These are phyloP conservation scores for Atrina japonica DNA, from an alignment of 2,888 invertebrate genomes.

Conservation along the genomic window DNA sequence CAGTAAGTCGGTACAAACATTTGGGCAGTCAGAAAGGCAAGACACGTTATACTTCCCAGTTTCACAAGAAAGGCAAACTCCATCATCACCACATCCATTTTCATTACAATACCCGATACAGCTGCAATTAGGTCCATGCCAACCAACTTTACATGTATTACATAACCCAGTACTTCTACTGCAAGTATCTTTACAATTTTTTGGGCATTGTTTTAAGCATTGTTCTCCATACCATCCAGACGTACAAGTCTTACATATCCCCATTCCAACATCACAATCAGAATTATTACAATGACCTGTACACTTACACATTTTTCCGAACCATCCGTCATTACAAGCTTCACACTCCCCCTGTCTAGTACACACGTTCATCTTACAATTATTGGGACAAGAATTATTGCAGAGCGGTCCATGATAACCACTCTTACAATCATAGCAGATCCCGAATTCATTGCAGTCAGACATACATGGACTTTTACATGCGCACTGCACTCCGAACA, in stretches of 20 bases:
- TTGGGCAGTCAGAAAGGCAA: neutral
- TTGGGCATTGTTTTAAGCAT: conserved; percentile 50
- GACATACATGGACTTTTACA: too few relatives aligned
- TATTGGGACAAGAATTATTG: too few relatives aligned
- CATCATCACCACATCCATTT: neutral
- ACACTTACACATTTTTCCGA: conserved; percentile 53
- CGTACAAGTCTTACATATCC: conserved; percentile 52
- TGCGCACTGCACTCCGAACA: conserved; percentile 51
- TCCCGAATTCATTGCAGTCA: too few relatives aligned
- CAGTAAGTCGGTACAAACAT: neutral
- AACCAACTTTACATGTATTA: conserved; percentile 40
- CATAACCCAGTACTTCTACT: conserved; percentile 37
- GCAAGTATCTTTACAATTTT: conserved; percentile 45
- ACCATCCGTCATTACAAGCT: conserved; percentile 45
- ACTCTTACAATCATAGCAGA: too few relatives aligned
- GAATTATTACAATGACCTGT: conserved; percentile 43
- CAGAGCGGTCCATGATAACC: too few relatives aligned
- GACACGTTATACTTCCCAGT: conserved; percentile 1
- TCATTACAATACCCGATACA: conserved; percentile 21
- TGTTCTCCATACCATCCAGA: conserved; percentile 43
- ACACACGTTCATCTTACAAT: too few relatives aligned
- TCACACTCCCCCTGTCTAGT: conserved; percentile 41
- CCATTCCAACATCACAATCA: conserved; percentile 48
- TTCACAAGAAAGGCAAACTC: conserved; percentile 2
- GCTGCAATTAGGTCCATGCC: conserved; percentile 31